Base-by-base conservation (phyloP, 2,113 vertebrate species). In the Muntiacus reevesi region DNA sequence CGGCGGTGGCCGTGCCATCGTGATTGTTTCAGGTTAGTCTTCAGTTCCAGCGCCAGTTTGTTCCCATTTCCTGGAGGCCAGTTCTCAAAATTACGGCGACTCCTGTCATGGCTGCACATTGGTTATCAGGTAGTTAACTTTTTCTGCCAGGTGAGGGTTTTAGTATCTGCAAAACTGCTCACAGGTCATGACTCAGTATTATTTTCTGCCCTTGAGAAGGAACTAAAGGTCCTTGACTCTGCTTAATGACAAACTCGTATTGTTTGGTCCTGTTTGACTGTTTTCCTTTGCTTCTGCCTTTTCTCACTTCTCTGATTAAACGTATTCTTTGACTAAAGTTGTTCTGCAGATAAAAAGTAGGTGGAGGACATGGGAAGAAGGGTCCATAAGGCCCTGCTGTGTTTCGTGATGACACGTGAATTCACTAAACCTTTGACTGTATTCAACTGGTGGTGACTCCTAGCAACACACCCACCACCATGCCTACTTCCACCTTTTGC, bases 1-100 rank as follows among this genome's bases (percentile, higher is more conserved):
- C 16, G 9, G 78, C 0, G 1, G 16, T 81, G 78, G 28, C 10
- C 1, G 16, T 33, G 16, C 33, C 16, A 3, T 12, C 5, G 11
- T 4, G 5, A 21, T 33, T 21, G 28, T 50, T 19, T 50, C 16
- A 33, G 12, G 1, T 3, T 50, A 12, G 5, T 50, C 28, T 81
- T 33, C 45, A 12, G 45, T 30, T 50, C 28, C 45, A 33, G 45
- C 8, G 5, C 33, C 45, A 21, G 45, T 11, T 50, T 50, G 28
- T 6, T 50, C 28, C 45, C 16, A 33, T 3, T 6, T 81, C 45
- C 9, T 50, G 16, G 28, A 81, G 45, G 45, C 78, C 45, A 33
- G 78, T 50, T 81, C 78, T 81, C 45, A 2, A 10, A 50, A 2
- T 21, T 33, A 30, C 6, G 8, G 45, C 9, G 6, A 2, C 45